These are phyloP conservation scores for Eptesicus fuscus DNA, from an alignment of 2,113 vertebrate genomes.

Conservation along the genomic window DNA sequence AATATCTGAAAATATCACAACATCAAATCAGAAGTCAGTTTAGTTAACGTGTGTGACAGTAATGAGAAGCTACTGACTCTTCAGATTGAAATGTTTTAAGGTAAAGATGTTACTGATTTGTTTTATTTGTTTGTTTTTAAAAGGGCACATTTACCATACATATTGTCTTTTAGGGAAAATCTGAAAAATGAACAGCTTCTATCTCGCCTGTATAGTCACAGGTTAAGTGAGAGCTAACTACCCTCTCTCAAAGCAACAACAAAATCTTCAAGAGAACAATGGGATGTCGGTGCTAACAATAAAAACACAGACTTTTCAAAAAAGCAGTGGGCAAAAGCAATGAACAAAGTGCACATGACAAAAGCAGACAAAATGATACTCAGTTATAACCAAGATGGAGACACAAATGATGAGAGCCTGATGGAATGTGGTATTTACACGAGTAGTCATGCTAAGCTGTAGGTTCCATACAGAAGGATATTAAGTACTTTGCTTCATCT, in stretches of 20 bases:
- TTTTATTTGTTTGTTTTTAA: not conserved
- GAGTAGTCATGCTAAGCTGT: constrained; percentile 69
- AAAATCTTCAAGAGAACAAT: not conserved
- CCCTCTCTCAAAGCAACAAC: not conserved
- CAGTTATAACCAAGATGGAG: constrained; percentile 42
- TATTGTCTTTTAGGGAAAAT: not conserved
- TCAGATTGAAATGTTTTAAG: not conserved
- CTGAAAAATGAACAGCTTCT: not conserved
- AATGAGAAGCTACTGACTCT: not conserved
- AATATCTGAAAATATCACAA: constrained; percentile 86
- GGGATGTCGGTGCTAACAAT: not conserved
- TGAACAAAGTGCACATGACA: not conserved
- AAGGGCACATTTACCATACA: not conserved
- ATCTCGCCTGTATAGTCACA: not conserved
- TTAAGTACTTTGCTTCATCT: constrained; percentile 74
- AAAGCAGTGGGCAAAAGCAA: constrained; percentile 45
- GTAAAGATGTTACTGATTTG: not conserved
- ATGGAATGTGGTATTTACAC: constrained; percentile 31
- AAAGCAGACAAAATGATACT: constrained; percentile 61
- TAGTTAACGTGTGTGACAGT: not conserved
- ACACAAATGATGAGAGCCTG: constrained; percentile 26
- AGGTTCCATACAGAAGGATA: not conserved
- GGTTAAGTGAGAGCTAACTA: not conserved
- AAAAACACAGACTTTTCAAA: not conserved
- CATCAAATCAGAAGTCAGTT: constrained; percentile 32